Evolutionary conservation across 2,797 vertebrate species (phyloP).

Genomic region (Odontamblyopus lacepedii): DNA sequence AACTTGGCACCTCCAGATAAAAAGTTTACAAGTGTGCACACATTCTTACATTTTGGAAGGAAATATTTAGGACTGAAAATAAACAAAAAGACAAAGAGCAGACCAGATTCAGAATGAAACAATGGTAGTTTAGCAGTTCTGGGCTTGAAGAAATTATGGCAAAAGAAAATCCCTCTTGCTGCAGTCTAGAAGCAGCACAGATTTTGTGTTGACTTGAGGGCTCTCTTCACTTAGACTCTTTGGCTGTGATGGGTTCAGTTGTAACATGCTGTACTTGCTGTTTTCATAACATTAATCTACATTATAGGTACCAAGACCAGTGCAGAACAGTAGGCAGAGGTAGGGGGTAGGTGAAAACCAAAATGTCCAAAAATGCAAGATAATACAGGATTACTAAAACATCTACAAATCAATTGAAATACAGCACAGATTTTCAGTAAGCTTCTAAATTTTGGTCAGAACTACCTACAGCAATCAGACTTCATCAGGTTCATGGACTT

Average conservation of each 20-base stretch:
- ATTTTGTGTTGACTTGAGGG: slow-evolving; percentile 2
- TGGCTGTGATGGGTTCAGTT: neutral
- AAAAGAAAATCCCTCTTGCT: slow-evolving; percentile 4
- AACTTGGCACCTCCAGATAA: slow-evolving; percentile 13
- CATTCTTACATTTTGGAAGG: slow-evolving; percentile 12
- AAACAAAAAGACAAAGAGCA: slow-evolving; percentile 9
- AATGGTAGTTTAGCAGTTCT: neutral
- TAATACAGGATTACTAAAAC: too few relatives aligned
- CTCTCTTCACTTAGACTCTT: slow-evolving; percentile 5
- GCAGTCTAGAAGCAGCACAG: slow-evolving; percentile 3
- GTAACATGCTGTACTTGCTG: neutral
- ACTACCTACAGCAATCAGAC: neutral
- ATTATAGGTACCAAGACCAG: neutral
- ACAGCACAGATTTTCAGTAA: too few relatives aligned
- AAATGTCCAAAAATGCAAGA: neutral
- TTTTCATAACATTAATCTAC: neutral
- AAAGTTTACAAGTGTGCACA: slow-evolving; percentile 14
- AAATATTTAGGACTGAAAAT: slow-evolving; percentile 12
- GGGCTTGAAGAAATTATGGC: neutral
- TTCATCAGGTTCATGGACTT: too few relatives aligned
- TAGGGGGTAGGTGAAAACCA: slow-evolving; percentile 1
- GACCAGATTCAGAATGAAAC: slow-evolving; percentile 1
- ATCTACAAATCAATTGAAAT: too few relatives aligned
- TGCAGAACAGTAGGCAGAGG: neutral
- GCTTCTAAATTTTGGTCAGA: too few relatives aligned